Evolutionary conservation across 2,113 vertebrate genomes (phyloP).

Genomic region (Mormyrus lacerda): DNA sequence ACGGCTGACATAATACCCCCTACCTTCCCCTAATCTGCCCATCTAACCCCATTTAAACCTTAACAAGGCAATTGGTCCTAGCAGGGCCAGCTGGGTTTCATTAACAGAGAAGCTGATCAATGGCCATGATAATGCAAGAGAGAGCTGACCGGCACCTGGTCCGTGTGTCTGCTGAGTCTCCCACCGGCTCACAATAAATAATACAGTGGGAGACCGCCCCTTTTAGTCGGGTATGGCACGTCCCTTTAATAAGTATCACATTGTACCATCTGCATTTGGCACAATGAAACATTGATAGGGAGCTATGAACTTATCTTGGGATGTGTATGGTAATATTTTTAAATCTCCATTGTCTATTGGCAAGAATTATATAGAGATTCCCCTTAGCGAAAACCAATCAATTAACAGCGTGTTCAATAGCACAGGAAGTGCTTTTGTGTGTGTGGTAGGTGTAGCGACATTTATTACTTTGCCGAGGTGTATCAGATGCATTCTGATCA

Average conservation of each 20-base stretch:
- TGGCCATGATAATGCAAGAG: background rate
- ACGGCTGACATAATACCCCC: background rate
- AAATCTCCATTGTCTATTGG: background rate
- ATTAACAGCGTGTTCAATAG: background rate
- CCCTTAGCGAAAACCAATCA: background rate
- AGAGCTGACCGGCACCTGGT: background rate
- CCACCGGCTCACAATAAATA: background rate
- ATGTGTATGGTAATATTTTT: background rate
- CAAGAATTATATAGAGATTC: background rate
- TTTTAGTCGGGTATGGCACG: background rate
- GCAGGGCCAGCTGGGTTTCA: background rate
- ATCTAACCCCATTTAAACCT: constrained; percentile 6
- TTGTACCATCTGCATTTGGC: background rate
- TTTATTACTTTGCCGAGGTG: background rate
- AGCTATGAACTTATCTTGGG: background rate
- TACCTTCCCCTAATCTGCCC: background rate
- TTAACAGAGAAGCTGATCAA: constrained; percentile 1
- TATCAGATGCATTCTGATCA: background rate
- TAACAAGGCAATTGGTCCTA: background rate
- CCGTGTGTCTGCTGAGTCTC: background rate
- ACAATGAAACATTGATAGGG: background rate
- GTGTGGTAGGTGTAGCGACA: background rate
- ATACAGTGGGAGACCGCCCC: background rate
- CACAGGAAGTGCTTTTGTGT: background rate
- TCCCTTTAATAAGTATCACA: background rate